These are phyloP conservation scores for Poeciliopsis occidentalis DNA, from an alignment of 2,113 vertebrate genomes.

Conservation along the genomic window DNA sequence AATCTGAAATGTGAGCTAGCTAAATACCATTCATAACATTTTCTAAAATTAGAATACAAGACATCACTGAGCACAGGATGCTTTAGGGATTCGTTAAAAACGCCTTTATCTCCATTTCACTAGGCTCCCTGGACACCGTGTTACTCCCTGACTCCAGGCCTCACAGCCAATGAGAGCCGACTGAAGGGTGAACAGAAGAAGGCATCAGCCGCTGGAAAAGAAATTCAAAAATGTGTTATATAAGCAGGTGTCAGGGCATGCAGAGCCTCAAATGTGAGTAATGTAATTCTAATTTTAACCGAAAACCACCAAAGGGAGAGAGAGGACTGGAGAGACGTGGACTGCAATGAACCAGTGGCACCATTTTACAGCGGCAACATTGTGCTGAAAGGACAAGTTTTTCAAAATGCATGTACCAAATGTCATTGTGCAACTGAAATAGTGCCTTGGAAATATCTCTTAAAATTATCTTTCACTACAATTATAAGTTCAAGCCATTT, in stretches of 20 bases:
- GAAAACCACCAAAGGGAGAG: neutral
- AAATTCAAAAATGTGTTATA: neutral
- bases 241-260: neutral
- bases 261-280: neutral
- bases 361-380: neutral
- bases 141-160: neutral
- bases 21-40: neutral
- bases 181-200: neutral
- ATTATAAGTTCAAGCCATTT: neutral
- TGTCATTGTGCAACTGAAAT: neutral
- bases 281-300: neutral
- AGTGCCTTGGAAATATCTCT: neutral
- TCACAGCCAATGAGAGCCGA: neutral
- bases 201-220: neutral
- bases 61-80: neutral
- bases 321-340: neutral
- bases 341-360: neutral
- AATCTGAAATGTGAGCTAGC: no score
- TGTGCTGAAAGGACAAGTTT: neutral
- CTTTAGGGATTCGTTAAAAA: neutral
- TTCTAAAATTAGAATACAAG: neutral
- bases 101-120: neutral
- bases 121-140: neutral
- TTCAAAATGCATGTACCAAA: neutral
- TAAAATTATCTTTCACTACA: neutral